Conservation (phyloP, 2,113 vertebrate genomes). For the Hoplias malabaricus region DNA sequence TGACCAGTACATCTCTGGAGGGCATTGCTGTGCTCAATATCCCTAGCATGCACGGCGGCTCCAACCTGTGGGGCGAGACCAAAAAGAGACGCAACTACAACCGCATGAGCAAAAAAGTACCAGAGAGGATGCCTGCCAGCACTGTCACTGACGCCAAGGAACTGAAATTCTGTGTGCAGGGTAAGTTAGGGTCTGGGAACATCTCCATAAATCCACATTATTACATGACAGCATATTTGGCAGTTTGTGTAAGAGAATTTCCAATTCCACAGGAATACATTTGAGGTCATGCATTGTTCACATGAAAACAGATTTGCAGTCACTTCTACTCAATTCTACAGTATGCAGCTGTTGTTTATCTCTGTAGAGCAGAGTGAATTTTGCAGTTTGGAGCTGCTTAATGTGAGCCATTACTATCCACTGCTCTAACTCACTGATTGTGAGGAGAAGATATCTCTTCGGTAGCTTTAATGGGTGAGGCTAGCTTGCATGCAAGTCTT, state of each 20-base stretch:
- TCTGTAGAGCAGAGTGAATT: conserved; percentile 15
- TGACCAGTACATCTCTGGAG: conserved; percentile 87
- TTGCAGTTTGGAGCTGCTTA: conserved; percentile 30
- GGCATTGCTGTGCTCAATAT: conserved; percentile 94
- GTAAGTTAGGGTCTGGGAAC: conserved; percentile 69
- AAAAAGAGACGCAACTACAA: conserved; percentile 87
- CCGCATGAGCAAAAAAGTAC: conserved; percentile 84
- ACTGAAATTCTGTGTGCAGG: conserved; percentile 92
- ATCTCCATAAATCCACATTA: not conserved
- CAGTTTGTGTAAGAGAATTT: conserved; percentile 10
- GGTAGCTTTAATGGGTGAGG: conserved; percentile 22
- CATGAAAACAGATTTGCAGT: conserved; percentile 32
- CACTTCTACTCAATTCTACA: conserved; percentile 14
- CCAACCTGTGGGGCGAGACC: conserved; percentile 92
- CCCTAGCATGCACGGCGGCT: conserved; percentile 96
- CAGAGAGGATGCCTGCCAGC: conserved; percentile 63
- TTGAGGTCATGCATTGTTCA: conserved; percentile 24
- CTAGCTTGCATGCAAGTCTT: conserved; percentile 6
- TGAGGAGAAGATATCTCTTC: conserved; percentile 24
- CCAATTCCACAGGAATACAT: conserved; percentile 14
- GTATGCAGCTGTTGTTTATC: conserved; percentile 7
- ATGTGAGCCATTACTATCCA: conserved; percentile 21
- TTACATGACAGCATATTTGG: not conserved
- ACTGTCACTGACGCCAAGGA: conserved; percentile 88
- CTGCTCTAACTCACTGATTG: conserved; percentile 36